Percentiles rank a stretch among this genome's conserved stretches.
These are phyloP conservation scores for Hyaena hyaena DNA, from an alignment of 2,113 vertebrate species.

Conservation along the genomic window DNA sequence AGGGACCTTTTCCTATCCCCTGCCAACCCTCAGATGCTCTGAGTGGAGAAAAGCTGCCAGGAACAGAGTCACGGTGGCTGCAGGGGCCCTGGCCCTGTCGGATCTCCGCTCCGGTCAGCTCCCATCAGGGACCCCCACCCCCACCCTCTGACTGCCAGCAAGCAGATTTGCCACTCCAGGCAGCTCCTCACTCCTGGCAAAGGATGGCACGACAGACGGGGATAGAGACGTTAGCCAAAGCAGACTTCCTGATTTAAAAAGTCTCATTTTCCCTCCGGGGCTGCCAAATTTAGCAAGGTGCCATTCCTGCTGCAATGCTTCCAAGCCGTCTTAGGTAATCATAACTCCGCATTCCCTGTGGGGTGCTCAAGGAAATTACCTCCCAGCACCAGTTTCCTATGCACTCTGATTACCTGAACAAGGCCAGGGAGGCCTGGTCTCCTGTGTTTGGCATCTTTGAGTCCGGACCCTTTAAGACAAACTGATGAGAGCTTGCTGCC, in stretches of 20 bases:
- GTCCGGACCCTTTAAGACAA: neutral
- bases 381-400: slow-evolving; percentile 60
- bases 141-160: neutral
- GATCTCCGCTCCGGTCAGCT: neutral
- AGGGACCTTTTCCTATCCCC: neutral
- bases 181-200: slow-evolving; percentile 62
- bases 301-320: slow-evolving; percentile 67
- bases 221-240: slow-evolving; percentile 70
- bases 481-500: neutral
- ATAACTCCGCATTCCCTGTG: slow-evolving; percentile 33
- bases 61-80: neutral
- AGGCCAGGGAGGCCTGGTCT: slow-evolving; percentile 53
- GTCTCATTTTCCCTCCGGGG: slow-evolving; percentile 51
- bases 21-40: neutral
- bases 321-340: slow-evolving; percentile 64
- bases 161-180: slow-evolving; percentile 54
- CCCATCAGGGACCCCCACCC: neutral
- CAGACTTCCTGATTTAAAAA: slow-evolving; percentile 71
- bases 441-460: neutral
- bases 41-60: neutral
- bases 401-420: neutral
- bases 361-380: slow-evolving; percentile 67
- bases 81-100: neutral
- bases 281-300: slow-evolving; percentile 75
- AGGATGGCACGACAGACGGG: neutral